Base-by-base conservation (phyloP, 1,140 invertebrate genomes). In the Drosophila mojavensis region DNA sequence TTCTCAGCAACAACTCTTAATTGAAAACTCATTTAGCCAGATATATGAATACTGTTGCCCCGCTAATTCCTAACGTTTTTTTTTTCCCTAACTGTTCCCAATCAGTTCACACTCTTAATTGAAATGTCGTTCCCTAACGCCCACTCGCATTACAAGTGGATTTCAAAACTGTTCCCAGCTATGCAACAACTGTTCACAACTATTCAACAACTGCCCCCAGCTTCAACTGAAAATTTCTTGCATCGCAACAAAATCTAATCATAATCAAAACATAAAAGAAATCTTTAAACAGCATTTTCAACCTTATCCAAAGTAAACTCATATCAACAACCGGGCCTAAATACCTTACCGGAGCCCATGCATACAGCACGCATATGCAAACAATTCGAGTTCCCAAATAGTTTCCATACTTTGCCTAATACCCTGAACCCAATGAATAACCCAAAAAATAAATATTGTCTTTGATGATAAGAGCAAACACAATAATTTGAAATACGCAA, bases 401-500 rank as follows among this genome's bases (percentile, higher is more conserved):
- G 24, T 15, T 13, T 10, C 36, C 33, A 36, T 50, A 41, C 54
- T 55, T 20, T 48, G 39, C 30, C 10, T 58, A 47, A 72, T 67
- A 61, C 59, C 76, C 74, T 20, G 26, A 45, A 15, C 15, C 68
- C 59, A 55, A 61, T 70, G 66, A 84, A 84, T 33, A 56, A 47
- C 68, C 64, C 15, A 69, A 80, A 80, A 80, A 78, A 80, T 75
- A 84, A 78, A 84, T 75, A 81, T 67, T 66, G 51, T 78, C 60
- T 26, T 39, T 43, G 53, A 41, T 78, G 74, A 85, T 81, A 84
- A 84, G 64, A 58, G 67, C 26, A 62, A 72, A 63, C 59, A 50
- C 20, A 24, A 24, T 66, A 68, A 75, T 67, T 53, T 55, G 64
- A 64, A 67, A 77, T 59, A 50, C 13, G 39, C 20, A 36, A 65